Conservation (phyloP, 2,888 invertebrate species). For the Leptinotarsa peninsularis region DNA sequence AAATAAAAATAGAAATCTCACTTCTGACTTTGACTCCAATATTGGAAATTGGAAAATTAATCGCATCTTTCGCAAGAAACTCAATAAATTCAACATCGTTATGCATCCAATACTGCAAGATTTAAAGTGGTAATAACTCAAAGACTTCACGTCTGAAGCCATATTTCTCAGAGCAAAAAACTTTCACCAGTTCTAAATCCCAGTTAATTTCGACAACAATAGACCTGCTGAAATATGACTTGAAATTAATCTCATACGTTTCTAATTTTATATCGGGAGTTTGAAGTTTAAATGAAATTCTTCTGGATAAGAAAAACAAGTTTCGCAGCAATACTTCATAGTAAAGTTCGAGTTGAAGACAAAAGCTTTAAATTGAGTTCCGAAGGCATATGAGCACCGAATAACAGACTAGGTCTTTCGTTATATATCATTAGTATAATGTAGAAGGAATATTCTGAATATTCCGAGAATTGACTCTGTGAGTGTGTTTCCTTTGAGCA, state of each 20-base stretch:
- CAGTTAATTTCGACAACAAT: constrained; percentile 23
- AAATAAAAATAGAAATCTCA: neutral
- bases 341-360: neutral
- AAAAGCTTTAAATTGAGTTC: neutral
- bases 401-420: neutral
- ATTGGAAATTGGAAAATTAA: neutral
- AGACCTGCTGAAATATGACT: constrained; percentile 10
- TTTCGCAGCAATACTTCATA: constrained; percentile 24
- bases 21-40: neutral
- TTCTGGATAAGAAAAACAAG: constrained; percentile 17
- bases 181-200: constrained; percentile 18
- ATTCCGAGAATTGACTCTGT: neutral
- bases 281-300: constrained; percentile 26
- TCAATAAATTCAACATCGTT: neutral
- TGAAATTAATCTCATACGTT: constrained; percentile 20
- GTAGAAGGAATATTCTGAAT: too few species aligned
- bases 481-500: neutral
- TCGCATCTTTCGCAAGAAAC: neutral
- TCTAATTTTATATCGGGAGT: constrained; percentile 16
- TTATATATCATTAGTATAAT: too few species aligned
- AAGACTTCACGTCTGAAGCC: neutral
- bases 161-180: constrained; percentile 15
- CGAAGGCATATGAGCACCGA: neutral
- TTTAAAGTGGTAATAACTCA: constrained; percentile 19
- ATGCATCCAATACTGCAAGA: constrained; percentile 20